phyloP scores from a whole-genome alignment of 2,113 vertebrate genomes.

The Puntigrus tetrazona region DNA sequence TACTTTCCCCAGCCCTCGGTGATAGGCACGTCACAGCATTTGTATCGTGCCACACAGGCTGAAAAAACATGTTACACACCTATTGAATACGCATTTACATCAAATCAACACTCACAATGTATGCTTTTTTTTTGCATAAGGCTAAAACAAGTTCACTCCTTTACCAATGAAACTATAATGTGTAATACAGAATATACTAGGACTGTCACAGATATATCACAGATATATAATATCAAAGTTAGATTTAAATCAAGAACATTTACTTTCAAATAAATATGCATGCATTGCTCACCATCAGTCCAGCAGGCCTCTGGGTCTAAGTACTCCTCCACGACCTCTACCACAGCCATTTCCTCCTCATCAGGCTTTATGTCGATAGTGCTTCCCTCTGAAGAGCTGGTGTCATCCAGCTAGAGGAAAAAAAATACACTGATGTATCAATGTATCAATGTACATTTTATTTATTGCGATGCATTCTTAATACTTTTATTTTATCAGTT shows the following conservation, averaged over 20 bases:
- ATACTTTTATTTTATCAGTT: constrained; percentile 60
- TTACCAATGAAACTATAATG: not conserved
- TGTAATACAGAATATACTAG: not conserved
- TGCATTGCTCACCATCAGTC: constrained; percentile 83
- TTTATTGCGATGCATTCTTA: constrained; percentile 65
- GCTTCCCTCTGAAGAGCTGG: constrained; percentile 96
- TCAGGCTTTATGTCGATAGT: constrained; percentile 97
- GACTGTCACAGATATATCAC: not conserved
- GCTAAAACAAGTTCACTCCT: not conserved
- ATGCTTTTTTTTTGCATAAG: not conserved
- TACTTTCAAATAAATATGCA: not conserved
- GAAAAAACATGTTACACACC: constrained; percentile 40
- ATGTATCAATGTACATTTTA: not conserved
- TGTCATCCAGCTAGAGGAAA: constrained; percentile 88
- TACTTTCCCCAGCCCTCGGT: constrained; percentile 92
- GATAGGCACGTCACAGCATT: constrained; percentile 90
- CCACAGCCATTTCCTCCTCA: constrained; percentile 88
- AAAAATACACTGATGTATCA: constrained; percentile 55
- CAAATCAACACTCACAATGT: not conserved
- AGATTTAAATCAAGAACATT: not conserved
- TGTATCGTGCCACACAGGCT: constrained; percentile 92
- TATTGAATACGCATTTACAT: constrained; percentile 1
- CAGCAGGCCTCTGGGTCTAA: constrained; percentile 96
- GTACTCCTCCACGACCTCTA: constrained; percentile 94
- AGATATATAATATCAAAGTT: not conserved